These are phyloP conservation scores for Vandiemenella viatica DNA, from an alignment of 2,888 invertebrate genomes.

Conservation along the genomic window DNA sequence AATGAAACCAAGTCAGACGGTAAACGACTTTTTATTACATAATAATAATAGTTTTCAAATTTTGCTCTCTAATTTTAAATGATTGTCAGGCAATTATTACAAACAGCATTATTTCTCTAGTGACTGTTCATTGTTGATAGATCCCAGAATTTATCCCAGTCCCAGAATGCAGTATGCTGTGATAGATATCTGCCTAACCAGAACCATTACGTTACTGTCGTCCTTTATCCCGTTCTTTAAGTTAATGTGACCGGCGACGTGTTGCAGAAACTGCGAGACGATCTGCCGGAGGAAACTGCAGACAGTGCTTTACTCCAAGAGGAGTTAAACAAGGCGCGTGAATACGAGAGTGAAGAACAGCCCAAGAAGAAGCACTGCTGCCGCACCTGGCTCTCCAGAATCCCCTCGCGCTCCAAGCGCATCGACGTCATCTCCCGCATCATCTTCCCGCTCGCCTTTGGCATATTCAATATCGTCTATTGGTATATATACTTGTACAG, in stretches of 20 bases:
- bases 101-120: too few relatives aligned
- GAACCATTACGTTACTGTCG: not conserved
- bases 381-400: conserved; percentile 85
- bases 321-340: conserved; percentile 65
- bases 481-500: conserved; percentile 81
- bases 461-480: conserved; percentile 86
- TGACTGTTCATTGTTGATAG: too few relatives aligned
- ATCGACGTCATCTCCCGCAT: conserved; percentile 94
- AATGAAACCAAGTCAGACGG: too few relatives aligned
- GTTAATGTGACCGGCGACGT: not conserved
- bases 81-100: too few relatives aligned
- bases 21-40: too few relatives aligned
- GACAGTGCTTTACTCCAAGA: conserved; percentile 27
- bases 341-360: conserved; percentile 84
- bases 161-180: too few relatives aligned
- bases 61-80: too few relatives aligned
- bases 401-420: conserved; percentile 87
- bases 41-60: too few relatives aligned
- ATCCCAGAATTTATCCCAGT: too few relatives aligned
- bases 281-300: conserved; percentile 63
- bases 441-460: conserved; percentile 87
- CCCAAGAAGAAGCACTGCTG: conserved; percentile 66
- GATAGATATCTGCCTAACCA: too few relatives aligned
- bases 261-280: conserved; percentile 77
- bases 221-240: not conserved